Percentiles rank a stretch among this genome's conserved stretches.
phyloP scores from a whole-genome alignment of 2,113 vertebrate genomes.

The Heterotis niloticus region DNA sequence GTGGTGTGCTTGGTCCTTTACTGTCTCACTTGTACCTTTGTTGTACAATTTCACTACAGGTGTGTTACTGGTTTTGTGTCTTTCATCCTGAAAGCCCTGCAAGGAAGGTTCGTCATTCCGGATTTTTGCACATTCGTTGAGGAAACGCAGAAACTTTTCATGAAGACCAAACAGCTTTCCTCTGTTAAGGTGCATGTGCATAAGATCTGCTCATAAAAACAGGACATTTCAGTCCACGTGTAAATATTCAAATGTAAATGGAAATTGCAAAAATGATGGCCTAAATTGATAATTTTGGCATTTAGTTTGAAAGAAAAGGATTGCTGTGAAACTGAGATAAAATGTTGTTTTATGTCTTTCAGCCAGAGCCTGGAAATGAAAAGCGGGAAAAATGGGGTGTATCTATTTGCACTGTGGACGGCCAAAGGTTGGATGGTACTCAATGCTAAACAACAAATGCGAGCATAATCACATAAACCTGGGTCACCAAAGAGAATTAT shows the following conservation, averaged over 20 bases:
- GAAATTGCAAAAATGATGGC: neutral
- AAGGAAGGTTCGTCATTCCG: slow-evolving; percentile 60
- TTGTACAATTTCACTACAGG: slow-evolving; percentile 33
- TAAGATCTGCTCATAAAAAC: neutral
- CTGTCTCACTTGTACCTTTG: neutral
- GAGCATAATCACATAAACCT: neutral
- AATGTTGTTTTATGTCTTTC: neutral
- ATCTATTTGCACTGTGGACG: slow-evolving; percentile 62
- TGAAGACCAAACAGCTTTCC: slow-evolving; percentile 56
- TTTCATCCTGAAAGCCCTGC: slow-evolving; percentile 59
- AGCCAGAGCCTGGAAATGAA: slow-evolving; percentile 44
- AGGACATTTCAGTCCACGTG: neutral
- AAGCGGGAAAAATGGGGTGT: slow-evolving; percentile 50
- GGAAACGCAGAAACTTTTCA: slow-evolving; percentile 60
- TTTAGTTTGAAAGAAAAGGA: neutral
- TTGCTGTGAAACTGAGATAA: neutral
- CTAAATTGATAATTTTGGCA: neutral
- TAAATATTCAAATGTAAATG: neutral
- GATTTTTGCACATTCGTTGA: slow-evolving; percentile 59
- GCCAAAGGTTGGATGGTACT: slow-evolving; percentile 51
- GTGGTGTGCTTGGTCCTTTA: too few species aligned
- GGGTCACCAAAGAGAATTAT: neutral
- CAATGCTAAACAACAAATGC: neutral
- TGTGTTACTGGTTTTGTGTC: slow-evolving; percentile 58
- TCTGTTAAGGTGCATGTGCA: slow-evolving; percentile 46